Base-by-base conservation (phyloP, 2,113 vertebrate genomes). In the Polypterus senegalus region DNA sequence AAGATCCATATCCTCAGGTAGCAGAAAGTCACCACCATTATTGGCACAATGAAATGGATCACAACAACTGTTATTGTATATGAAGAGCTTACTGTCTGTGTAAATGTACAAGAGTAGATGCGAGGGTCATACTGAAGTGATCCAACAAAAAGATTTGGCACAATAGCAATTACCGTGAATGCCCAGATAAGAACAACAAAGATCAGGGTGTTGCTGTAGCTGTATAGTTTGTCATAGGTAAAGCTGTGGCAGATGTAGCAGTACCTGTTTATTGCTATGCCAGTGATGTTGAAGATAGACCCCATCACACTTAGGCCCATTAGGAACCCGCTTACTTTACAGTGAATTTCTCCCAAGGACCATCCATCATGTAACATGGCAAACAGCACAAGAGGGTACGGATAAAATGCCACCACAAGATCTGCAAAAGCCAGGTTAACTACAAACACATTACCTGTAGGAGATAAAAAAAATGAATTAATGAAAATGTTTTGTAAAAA, bases 271-370 rank as follows among this genome's bases (percentile, higher is more conserved):
- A 94, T 81, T 52, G 92, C 92, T 3, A 94, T 94, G 46, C 87
- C 91, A 0, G 89, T 89, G 79, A 96, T 93, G 83, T 88, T 93
- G 81, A 96, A 97, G 74, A 97, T 89, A 3, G 92, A 97, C 9
- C 92, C 89, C 4, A 92, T 91, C 60, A 93, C 88, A 1, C 92
- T 95, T 47, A 96, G 81, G 5, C 92, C 93, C 90, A 93, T 93
- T 51, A 96, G 85, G 64, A 94, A 94, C 68, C 91, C 88, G 1
- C 93, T 96, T n/a, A 85, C 85, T 85, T 91, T 93, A 70, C 93
- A 94, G 59, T 93, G 90, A 0, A 60, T 86, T 67, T 95, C 82
- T 51, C 90, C 90, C 65, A 94, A 67, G 0, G 81, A 81, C 93
- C 94, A 95, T 72, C 89, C 88, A 0, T 92, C 87, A 56, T 82